Conservation (phyloP, 2,888 invertebrate genomes). For the Caenorhabditis drosophilae region DNA sequence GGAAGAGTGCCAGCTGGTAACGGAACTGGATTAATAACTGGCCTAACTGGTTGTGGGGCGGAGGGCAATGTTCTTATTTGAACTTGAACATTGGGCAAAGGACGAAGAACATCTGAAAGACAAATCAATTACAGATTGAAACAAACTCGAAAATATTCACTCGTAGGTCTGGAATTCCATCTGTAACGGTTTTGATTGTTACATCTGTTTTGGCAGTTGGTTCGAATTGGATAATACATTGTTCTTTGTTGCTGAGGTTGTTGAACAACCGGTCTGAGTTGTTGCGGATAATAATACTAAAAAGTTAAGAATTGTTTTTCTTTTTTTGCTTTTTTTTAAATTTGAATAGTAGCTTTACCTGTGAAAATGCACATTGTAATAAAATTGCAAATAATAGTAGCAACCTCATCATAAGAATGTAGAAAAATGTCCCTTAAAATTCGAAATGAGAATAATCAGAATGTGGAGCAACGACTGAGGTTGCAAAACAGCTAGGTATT, state of each 20-base stretch:
- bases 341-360: no score
- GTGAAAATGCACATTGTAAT: constrained; percentile 28
- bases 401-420: constrained; percentile 39
- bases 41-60: constrained; percentile 17
- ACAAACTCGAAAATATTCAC: constrained; percentile 15
- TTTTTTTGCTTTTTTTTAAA: no score
- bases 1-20: constrained; percentile 32
- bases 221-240: constrained; percentile 64
- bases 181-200: constrained; percentile 57
- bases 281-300: constrained; percentile 29
- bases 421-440: no score
- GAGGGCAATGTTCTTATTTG: constrained; percentile 40
- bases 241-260: constrained; percentile 39
- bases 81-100: constrained; percentile 36
- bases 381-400: constrained; percentile 38
- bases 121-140: background rate
- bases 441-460: background rate
- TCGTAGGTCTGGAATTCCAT: constrained; percentile 58
- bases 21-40: constrained; percentile 12
- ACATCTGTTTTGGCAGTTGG: constrained; percentile 61
- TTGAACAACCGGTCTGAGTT: constrained; percentile 18
- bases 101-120: constrained; percentile 17
- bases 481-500: constrained; percentile 25
- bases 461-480: constrained; percentile 5
- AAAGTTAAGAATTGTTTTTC: no score